Base-by-base conservation (phyloP, 2,113 vertebrate species). In the Crotalus horridus region DNA sequence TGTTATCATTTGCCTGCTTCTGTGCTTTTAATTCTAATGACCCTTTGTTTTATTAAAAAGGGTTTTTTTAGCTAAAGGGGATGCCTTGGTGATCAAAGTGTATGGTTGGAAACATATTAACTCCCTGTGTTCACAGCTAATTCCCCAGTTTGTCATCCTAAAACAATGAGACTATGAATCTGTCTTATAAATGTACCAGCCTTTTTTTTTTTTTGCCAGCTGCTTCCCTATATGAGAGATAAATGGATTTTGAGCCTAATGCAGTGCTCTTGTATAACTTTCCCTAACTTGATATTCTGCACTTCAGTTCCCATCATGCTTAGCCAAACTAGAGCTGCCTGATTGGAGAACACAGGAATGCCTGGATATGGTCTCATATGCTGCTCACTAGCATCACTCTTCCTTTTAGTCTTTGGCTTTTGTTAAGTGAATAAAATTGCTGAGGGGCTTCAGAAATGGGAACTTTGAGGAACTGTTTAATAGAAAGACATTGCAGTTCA, bases 41-140 rank as follows among this genome's bases (percentile, higher is more conserved):
- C 53, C 87, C 89, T 92, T 89, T 92, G 91, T 89, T 92, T 92
- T 92, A 92, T 92, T 92, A 89, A 92, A 92, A 92, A 92, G 53
- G 69, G 51, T 85, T 85, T 92, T 46, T 89, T 90, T 93, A 86
- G 74, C 89, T 90, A 93, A 56, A 86, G 54, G 88, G 74, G 43
- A 86, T 54, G 56, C 29, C 56, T 93, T 87, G 54, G 53, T 51
- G 46, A 93, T 86, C 74, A 43, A 90, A 93, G 69, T 81, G 59
- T 29, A 48, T 85, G 51, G 55, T 86, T 54, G 48, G n/a, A 87
- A 93, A 64, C 53, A 86, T 90, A 90, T 87, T 90, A 90, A 93
- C 74, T 93, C 88, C 21, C 88, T 89, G 29, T 33, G 55, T 93
- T 86, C 56, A 85, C 69, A 21, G 51, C 64, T 88, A 92, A 51